Evolutionary conservation across 2,888 invertebrate genomes (phyloP), one percentile per base, ranked within the genome.

Genomic region (Ichneumoninae sp.): DNA sequence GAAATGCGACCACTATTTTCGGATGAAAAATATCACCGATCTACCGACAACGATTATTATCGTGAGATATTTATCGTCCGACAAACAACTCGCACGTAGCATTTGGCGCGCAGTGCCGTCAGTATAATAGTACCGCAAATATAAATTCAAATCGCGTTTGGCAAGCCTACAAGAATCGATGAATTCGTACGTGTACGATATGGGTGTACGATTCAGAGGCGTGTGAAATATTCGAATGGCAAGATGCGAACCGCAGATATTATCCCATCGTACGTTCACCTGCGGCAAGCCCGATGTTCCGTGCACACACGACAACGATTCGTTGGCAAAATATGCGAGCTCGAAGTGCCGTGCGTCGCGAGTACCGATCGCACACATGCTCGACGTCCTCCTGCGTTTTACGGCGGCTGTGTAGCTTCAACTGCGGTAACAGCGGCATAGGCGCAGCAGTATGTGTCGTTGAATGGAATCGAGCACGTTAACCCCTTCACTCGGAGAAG

Each of bases 141-240:
- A 52, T 33, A 57, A 82, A 82, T 82, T 71, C 82, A 72, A 26
- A 72, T 60, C 82, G 50, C 52, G 77, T 82, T 72, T 72, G 60
- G 77, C 70, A 72, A 72, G 72, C 54, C 82, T 66, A 71, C 82
- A 57, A 77, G 71, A 57, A 82, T 82, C 82, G 77, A 82, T 82
- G 82, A 71, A 82, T 77, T 71, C 10, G 71, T 62, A 71, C 76
- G 62, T 62, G 60, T 71, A 33, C 71, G 33, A 52, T 3, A 52
- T 47, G 40, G 52, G 16, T 71, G 44, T 54, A 16, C 22, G 36
- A 77, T 57, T 33, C 71, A 71, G 26, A 57, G 57, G 71, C 71
- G 66, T 76, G 77, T 65, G 77, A 77, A 57, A 77, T 82, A 77
- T 82, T 77, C 71, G 71, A 82, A 77, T 57, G 70, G 82, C 47